Evolutionary conservation across 2,797 vertebrate genomes (phyloP).

Genomic region (Malurus leucopterus): DNA sequence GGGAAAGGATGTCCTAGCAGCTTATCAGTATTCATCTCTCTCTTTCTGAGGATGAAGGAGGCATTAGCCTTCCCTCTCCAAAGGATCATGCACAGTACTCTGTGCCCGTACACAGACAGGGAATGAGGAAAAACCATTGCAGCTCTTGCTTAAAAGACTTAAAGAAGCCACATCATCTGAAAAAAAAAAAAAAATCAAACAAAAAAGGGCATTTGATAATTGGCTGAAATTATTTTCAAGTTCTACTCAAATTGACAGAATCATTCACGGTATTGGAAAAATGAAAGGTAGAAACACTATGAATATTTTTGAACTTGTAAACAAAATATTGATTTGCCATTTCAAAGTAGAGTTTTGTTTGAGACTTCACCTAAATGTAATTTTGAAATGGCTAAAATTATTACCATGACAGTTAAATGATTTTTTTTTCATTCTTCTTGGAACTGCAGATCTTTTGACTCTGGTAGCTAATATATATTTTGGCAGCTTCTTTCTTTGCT

Average conservation of each 20-base stretch:
- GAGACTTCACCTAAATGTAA: not conserved
- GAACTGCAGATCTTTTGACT: not conserved
- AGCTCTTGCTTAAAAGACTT: not conserved
- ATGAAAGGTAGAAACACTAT: not conserved
- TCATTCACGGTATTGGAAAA: not conserved
- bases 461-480: not conserved
- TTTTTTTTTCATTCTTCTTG: not conserved
- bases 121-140: not conserved
- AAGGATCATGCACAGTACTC: not conserved
- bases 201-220: not conserved
- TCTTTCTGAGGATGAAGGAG: not conserved
- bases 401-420: not conserved
- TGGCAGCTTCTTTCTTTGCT: not conserved
- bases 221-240: not conserved
- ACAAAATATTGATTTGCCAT: not conserved
- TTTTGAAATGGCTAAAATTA: not conserved
- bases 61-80: not conserved
- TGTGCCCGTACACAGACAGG: not conserved
- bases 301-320: not conserved
- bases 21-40: not conserved
- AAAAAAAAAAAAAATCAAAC: not conserved
- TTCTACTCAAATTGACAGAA: not conserved
- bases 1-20: not conserved
- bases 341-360: not conserved
- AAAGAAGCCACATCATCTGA: not conserved